Conservation (phyloP, 2,113 vertebrate genomes). For the Indicator indicator region DNA sequence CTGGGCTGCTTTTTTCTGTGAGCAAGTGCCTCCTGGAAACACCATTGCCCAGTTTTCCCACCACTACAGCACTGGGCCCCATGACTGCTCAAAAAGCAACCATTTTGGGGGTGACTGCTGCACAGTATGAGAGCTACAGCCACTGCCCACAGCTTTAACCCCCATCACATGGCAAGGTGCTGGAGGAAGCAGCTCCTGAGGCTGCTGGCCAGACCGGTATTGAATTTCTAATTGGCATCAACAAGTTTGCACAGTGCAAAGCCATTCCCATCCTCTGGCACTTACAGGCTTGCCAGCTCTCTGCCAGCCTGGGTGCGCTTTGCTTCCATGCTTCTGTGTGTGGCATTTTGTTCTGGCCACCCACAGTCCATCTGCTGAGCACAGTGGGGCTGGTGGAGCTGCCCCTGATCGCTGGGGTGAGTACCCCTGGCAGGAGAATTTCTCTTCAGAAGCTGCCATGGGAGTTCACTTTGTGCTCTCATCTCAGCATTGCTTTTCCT, state of each 20-base stretch:
- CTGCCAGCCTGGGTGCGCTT: not conserved
- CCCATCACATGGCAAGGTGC: fast-evolving
- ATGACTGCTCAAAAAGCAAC: not conserved
- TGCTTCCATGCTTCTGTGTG: not conserved
- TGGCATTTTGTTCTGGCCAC: fast-evolving
- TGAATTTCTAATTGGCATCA: not conserved
- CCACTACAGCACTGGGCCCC: not conserved
- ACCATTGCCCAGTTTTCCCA: not conserved
- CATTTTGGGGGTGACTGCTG: fast-evolving
- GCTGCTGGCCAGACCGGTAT: not conserved
- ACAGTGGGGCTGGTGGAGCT: not conserved
- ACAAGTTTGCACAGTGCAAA: not conserved
- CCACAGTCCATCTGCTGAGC: not conserved
- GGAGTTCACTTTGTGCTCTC: not conserved
- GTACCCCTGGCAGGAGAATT: not conserved
- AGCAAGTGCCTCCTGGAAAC: not conserved
- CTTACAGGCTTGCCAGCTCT: not conserved
- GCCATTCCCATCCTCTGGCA: not conserved
- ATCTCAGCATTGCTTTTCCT: not conserved
- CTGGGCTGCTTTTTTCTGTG: not conserved
- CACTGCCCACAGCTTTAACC: fast-evolving
- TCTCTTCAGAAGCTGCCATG: not conserved
- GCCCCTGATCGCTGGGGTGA: fast-evolving
- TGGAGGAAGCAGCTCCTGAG: not conserved
- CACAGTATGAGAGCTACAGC: not conserved